Conservation (phyloP, 1,140 invertebrate genomes). For the Ceratina australensis region DNA sequence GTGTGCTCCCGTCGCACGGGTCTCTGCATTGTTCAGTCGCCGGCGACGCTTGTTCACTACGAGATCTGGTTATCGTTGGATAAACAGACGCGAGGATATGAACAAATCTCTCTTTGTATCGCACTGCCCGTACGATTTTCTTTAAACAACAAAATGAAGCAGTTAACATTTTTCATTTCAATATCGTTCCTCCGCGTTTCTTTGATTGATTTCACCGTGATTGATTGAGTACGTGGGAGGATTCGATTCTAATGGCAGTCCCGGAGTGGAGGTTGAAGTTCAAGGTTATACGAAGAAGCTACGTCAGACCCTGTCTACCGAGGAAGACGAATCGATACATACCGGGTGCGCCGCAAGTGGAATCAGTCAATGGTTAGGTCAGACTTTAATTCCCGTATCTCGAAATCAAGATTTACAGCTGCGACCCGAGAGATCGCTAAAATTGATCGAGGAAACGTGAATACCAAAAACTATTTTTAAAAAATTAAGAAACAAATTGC, state of each 20-base stretch:
- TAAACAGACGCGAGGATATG: neutral
- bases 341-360: conserved; percentile 31
- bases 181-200: too few species aligned
- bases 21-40: neutral
- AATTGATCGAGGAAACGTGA: too few species aligned
- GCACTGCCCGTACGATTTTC: too few species aligned
- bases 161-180: too few species aligned
- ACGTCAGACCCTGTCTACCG: conserved; percentile 45
- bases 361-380: neutral
- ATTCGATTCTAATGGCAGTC: conserved; percentile 28
- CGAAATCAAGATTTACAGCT: too few species aligned
- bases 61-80: conserved; percentile 13
- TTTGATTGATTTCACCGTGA: neutral
- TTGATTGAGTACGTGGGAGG: conserved; percentile 31
- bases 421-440: too few species aligned
- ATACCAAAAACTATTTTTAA: too few species aligned
- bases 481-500: too few species aligned
- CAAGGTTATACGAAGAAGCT: conserved; percentile 62
- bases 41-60: neutral
- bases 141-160: too few species aligned
- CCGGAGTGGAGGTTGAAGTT: conserved; percentile 57
- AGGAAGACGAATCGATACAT: conserved; percentile 61
- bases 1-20: conserved; percentile 6
- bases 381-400: too few species aligned
- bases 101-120: too few species aligned